A percentile compares a stretch with the other conserved stretches of the same genome.
These are phyloP conservation scores for Lamellibrachia columna DNA, from an alignment of 2,888 invertebrate species.

Conservation along the genomic window DNA sequence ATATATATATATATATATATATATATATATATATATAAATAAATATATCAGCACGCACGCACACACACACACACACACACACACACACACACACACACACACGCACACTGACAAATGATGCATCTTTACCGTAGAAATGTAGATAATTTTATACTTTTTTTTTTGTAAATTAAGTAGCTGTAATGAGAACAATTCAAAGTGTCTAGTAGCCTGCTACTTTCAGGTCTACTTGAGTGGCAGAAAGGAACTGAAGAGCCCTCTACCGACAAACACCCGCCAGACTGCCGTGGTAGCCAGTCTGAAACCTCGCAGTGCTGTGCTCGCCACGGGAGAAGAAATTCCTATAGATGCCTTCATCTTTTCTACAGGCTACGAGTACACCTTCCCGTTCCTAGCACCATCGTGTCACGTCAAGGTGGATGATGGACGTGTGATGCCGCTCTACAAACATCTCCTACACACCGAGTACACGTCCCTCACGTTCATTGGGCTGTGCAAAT, in stretches of 20 bases:
- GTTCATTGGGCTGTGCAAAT: conserved; percentile 84
- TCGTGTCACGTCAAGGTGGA: conserved; percentile 77
- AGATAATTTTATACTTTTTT: no score
- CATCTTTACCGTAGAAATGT: no score
- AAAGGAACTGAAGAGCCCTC: conserved; percentile 20
- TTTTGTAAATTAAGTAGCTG: no score
- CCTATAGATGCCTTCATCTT: conserved; percentile 75
- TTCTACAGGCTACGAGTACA: conserved; percentile 82
- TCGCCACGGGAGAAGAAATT: conserved; percentile 73
- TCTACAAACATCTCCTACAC: conserved; percentile 88
- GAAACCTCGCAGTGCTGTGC: conserved; percentile 27
- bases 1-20: no score
- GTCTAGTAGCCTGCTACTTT: no score
- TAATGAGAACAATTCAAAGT: no score
- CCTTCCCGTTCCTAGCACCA: conserved; percentile 76
- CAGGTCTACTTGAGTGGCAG: conserved; percentile 38
- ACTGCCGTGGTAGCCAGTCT: conserved; percentile 27
- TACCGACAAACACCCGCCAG: conserved; percentile 37
- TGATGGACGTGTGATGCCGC: conserved; percentile 81
- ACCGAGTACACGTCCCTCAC: conserved; percentile 82
- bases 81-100: no score
- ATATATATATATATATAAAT: no score
- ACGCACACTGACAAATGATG: no score
- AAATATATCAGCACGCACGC: no score
- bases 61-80: no score